Evolutionary conservation across 1,140 invertebrate genomes (phyloP), one percentile per base, ranked within the genome.

Genomic region (Meloidogyne exigua): DNA sequence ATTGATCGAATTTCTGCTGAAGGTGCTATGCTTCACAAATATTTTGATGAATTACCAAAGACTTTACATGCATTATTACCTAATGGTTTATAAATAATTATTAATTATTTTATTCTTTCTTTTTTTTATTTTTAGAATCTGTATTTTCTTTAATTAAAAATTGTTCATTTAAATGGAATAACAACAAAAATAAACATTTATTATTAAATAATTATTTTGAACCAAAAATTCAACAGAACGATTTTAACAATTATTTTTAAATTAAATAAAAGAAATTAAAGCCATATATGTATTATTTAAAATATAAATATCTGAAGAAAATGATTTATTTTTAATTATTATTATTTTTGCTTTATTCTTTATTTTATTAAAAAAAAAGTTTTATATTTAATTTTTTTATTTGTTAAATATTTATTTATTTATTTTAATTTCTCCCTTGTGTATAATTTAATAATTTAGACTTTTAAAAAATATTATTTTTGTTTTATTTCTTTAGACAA

Each of bases 11-110:
- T 96, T 87, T 92, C 93, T 68, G 95, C 96, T 57, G 91, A 92
- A 69, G 91, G 92, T 76, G 95, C 95, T 39, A 91, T 97, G 87
- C 90, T 91, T 78, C 95, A 98, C 89, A 90, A 91, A 81, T 98
- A 96, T 89, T 98, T 84, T 68, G 26, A 68, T 25, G 28, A 49
- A n/a, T 66, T 82, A 68, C 81, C 81, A 39, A 44, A 66, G 21
- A 68, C 67, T 13, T 63, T 82, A 26, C 81, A 84, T 28, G 42
- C 67, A 3, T 72, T 82, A 25, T 49, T 75, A 49, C 81, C 82
- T 65, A 73, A 42, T 39, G 72, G 72, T 65, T n/a, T 32, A 36
- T 25, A 21, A n/a, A 15, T 15, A 36, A 26, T 28, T 32, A 69
- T 13, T 18, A 44, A 42, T 70, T 70, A 49, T 1, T n/a, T 62